A percentile compares a stretch with the other conserved stretches of the same genome.
Conservation (phyloP, 2,888 invertebrate species). For the Eupithecia abbreviata region DNA sequence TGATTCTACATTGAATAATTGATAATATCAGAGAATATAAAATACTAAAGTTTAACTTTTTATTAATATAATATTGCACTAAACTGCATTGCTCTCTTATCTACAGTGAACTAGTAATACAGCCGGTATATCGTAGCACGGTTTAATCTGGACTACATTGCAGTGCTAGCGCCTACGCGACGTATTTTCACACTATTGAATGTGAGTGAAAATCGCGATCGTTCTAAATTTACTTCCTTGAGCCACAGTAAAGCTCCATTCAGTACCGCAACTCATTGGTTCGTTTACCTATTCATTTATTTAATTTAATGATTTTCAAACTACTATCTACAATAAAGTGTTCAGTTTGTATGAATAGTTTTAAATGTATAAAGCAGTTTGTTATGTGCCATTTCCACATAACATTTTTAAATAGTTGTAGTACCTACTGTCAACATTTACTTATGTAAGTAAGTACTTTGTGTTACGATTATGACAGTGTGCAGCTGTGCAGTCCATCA, state of each 20-base stretch:
- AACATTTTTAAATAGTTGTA: background rate
- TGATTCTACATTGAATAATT: background rate
- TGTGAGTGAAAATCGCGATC: slow-evolving; percentile 54
- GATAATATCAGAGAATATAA: background rate
- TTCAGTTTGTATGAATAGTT: background rate
- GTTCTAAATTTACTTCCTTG: slow-evolving; percentile 65
- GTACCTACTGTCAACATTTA: background rate
- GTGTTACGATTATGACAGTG: background rate
- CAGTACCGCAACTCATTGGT: slow-evolving; percentile 17
- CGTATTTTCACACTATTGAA: slow-evolving; percentile 50
- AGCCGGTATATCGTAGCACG: slow-evolving; percentile 9
- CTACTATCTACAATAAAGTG: background rate
- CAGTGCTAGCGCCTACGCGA: slow-evolving; percentile 41
- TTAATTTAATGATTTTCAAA: background rate
- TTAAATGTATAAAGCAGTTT: background rate
- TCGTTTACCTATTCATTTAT: background rate
- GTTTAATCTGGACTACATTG: slow-evolving; percentile 23
- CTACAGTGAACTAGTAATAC: background rate
- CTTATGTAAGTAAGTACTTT: background rate
- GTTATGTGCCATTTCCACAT: background rate
- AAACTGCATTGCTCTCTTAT: background rate
- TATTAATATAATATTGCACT: background rate
- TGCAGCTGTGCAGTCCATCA: background rate
- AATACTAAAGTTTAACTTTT: background rate
- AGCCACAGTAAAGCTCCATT: slow-evolving; percentile 27